Base-by-base conservation (phyloP, 1,140 invertebrate genomes). In the Brachionus paranguensis region DNA sequence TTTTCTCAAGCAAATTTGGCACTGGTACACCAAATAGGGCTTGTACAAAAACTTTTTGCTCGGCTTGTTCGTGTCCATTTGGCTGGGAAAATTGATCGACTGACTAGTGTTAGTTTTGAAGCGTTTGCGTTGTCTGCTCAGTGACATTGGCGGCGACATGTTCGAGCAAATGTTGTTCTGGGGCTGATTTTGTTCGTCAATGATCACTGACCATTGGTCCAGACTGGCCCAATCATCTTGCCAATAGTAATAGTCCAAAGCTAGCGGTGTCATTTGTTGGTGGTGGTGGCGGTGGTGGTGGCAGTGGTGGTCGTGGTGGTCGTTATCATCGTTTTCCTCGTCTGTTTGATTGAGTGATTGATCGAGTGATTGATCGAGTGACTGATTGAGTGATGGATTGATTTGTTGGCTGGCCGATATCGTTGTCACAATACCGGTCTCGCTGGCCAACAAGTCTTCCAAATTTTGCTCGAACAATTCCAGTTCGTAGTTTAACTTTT, bases 381-480 rank as follows among this genome's bases (percentile, higher is more conserved):
- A n/a, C n/a, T n/a, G n/a, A n/a, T n/a, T n/a, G n/a, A n/a, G n/a
- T n/a, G n/a, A 33, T 12, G 37, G 50, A 17, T 24, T 47, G 0
- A 45, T 37, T 81, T 37, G 2, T 29, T 60, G 41, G 47, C 14
- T 81, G 2, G 72, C 72, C 20, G 43, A 50, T 24, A 76, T 20
- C 5, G 72, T 76, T 11, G 72, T 76, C 2, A 76, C 27, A 50
- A 76, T 47, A 5, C 72, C 78, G 5, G 53, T 68, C 29, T 81
- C 78, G 43, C 43, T 60, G 11, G 78, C 78, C 20, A 81, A 64
- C 29, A 81, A 68, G 12, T 81, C 78, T 47, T 81, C 78, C 11
- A 81, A 47, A 81, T 81, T 81, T n/a, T 81, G 78, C 11, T 81
- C 78, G 17, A 81, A 81, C 17, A 81, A 68, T 45, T 81, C 78